A percentile compares a stretch with the other conserved stretches of the same genome.
Conservation (phyloP, 2,797 vertebrate genomes). For the Leuciscus waleckii region DNA sequence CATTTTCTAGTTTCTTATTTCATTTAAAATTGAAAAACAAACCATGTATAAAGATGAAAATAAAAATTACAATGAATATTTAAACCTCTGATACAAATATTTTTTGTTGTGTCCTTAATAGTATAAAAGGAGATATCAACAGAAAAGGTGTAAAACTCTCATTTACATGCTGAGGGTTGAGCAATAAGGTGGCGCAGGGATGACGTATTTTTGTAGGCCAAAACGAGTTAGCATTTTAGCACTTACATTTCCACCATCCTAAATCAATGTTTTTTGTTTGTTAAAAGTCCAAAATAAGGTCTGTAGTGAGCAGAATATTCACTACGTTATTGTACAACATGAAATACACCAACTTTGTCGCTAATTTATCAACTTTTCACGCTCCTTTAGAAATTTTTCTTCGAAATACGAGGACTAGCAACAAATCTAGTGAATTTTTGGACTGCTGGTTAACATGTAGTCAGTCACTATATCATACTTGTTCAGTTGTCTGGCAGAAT, state of each 20-base stretch:
- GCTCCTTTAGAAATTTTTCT: too few species aligned
- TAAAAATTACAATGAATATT: neutral
- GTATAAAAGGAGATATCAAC: neutral
- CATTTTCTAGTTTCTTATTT: neutral
- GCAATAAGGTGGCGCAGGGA: neutral
- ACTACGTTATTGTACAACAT: neutral
- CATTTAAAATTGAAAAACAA: neutral
- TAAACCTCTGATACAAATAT: neutral
- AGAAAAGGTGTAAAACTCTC: neutral
- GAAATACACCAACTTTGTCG: neutral
- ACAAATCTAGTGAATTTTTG: neutral
- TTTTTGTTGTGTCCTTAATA: neutral
- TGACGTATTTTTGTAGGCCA: neutral
- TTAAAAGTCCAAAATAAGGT: neutral
- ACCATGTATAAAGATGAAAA: neutral
- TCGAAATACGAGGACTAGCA: neutral
- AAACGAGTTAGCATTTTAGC: neutral
- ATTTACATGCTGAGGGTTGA: neutral
- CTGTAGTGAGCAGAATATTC: neutral
- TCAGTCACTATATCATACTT: neutral
- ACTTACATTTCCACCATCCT: too few species aligned
- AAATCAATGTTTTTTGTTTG: too few species aligned
- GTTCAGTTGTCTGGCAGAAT: neutral
- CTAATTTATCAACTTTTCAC: neutral
- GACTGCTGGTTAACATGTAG: neutral